These are phyloP conservation scores for Ceratoteleas bidentatus DNA, from an alignment of 1,140 invertebrate species.

Conservation along the genomic window DNA sequence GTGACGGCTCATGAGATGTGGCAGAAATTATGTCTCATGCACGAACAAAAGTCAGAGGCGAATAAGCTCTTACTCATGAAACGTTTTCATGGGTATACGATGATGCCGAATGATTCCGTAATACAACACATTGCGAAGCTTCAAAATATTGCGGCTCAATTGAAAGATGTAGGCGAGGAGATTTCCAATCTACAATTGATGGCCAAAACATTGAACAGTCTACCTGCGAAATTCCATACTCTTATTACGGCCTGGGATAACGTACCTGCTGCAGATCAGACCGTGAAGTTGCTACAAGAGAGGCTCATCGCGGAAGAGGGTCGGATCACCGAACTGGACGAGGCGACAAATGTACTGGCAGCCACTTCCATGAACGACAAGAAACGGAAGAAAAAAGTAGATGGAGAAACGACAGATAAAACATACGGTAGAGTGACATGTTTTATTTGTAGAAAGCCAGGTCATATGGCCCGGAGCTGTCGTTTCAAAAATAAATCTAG, in stretches of 20 bases:
- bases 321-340: conserved; percentile 9
- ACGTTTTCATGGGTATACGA: conserved; percentile 32
- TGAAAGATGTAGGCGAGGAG: conserved; percentile 41
- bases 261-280: conserved; percentile 3
- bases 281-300: conserved; percentile 12
- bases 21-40: conserved; percentile 15
- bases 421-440: conserved; percentile 13
- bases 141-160: conserved; percentile 33
- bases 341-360: conserved; percentile 3
- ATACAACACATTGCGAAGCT: conserved; percentile 40
- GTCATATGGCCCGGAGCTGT: conserved; percentile 21
- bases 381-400: conserved; percentile 2
- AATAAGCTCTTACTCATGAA: conserved; percentile 36
- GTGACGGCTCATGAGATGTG: conserved; percentile 22
- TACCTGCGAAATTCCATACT: conserved; percentile 33
- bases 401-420: background rate
- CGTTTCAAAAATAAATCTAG: background rate
- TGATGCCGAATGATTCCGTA: conserved; percentile 22
- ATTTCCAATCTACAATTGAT: conserved; percentile 29
- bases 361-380: background rate
- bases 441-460: conserved; percentile 19
- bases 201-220: conserved; percentile 46
- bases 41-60: conserved; percentile 22
- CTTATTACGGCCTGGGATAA: conserved; percentile 33
- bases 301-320: conserved; percentile 19